Evolutionary conservation across 2,888 invertebrate genomes (phyloP), one percentile per base, ranked within the genome.

Genomic region (Pachymerium ferrugineum): DNA sequence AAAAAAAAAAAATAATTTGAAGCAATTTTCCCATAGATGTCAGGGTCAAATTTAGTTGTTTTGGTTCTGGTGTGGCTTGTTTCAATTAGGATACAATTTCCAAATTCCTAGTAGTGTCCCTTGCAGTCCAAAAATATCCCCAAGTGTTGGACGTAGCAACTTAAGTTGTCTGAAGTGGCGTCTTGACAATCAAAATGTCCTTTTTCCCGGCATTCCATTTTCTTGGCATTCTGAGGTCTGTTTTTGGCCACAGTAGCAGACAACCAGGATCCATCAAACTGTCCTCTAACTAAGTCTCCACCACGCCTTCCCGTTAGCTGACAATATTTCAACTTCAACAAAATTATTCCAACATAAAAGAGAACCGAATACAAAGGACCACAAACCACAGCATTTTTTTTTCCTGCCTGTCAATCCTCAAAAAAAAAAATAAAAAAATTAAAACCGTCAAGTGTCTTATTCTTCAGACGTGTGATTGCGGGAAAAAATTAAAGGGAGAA

Each of bases 141-240:
- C 3, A 10, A 12, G 19, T 47, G 19, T 25, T 47, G 47, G 47
- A 47, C 47, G 16, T 47, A 47, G 22, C 47, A 47, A 47, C 47
- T 54, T 25, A 54, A 54, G 3, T 54, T 54, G 54, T 54, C 54
- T 54, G 25, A 25, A 54, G 25, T 54, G 54, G 19, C 22, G 54
- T 54, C 54, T 54, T 54, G 54, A 54, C 54, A 54, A 54, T 54
- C 54, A 54, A 54, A n/a, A 54, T 54, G 54, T 54, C 54, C 54
- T 54, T 54, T n/a, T 54, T 25, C 25, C 54, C 54, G 25, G 54
- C 54, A 54, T 54, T 54, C 54, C 54, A n/a, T 54, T 22, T 1
- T 25, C 19, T 47, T 47, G 47, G 47, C 47, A 47, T 16, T 19
- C 47, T 47, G 47, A 47, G 47, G 54, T 54, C 54, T 54, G 54